These are phyloP conservation scores for Macropus fuliginosus DNA, from an alignment of 2,797 vertebrate species.

Conservation along the genomic window DNA sequence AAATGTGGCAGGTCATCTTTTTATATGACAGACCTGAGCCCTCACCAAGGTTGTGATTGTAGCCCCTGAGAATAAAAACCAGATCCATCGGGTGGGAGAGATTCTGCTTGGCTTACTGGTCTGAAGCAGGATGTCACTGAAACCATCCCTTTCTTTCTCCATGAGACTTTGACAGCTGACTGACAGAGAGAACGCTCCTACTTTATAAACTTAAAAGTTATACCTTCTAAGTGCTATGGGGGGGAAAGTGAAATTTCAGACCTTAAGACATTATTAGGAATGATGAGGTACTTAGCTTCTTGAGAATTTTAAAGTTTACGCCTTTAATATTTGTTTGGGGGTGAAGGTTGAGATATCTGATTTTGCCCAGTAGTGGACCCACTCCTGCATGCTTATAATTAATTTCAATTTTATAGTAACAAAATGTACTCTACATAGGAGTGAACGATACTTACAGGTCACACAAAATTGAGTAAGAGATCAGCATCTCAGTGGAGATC, in stretches of 20 bases:
- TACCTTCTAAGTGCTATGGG: background rate
- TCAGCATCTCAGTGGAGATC: background rate
- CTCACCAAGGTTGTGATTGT: no score
- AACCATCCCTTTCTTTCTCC: background rate
- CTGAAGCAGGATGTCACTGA: background rate
- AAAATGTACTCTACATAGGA: background rate
- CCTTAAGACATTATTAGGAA: background rate
- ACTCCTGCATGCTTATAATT: background rate
- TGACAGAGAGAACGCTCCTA: background rate
- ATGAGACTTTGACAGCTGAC: background rate
- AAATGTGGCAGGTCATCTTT: background rate
- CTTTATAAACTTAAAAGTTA: background rate
- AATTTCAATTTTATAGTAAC: background rate
- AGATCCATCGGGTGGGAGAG: background rate
- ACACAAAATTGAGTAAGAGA: background rate
- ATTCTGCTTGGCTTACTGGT: background rate
- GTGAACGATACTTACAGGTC: background rate
- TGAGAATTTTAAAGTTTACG: background rate
- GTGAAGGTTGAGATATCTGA: background rate
- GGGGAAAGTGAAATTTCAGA: background rate
- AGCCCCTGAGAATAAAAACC: background rate
- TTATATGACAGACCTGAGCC: no score
- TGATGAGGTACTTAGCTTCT: background rate
- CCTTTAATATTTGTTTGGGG: background rate
- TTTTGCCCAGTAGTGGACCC: background rate